Evolutionary conservation across 2,113 vertebrate genomes (phyloP).

Genomic region (Coptodon rendalli): DNA sequence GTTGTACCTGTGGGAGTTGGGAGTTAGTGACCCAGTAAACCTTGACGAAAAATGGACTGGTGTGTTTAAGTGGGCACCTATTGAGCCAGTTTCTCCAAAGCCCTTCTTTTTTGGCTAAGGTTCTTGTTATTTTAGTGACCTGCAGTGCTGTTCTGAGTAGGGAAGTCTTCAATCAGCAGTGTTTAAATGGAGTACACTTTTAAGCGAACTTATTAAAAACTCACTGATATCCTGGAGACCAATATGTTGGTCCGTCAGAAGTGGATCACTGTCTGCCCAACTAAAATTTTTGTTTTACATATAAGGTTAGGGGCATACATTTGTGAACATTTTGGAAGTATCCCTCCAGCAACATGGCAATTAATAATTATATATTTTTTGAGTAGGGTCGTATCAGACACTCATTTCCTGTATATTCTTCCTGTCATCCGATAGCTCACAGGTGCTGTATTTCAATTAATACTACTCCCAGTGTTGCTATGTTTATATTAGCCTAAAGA

Average conservation of each 20-base stretch:
- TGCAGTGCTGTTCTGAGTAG: neutral
- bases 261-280: neutral
- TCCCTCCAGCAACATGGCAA: neutral
- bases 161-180: neutral
- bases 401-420: neutral
- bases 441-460: neutral
- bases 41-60: neutral
- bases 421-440: neutral
- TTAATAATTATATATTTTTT: neutral
- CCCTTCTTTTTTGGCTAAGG: neutral
- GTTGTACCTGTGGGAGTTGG: neutral
- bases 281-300: neutral
- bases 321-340: neutral
- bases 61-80: neutral
- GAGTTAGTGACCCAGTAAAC: constrained; percentile 10
- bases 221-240: neutral
- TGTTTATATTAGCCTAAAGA: neutral
- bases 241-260: neutral
- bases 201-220: neutral
- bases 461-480: neutral
- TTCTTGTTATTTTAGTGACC: neutral
- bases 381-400: neutral
- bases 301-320: neutral
- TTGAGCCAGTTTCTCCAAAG: neutral
- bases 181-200: neutral